Conservation (phyloP, 2,113 vertebrate species). For the mouse (Mus musculus) region DNA sequence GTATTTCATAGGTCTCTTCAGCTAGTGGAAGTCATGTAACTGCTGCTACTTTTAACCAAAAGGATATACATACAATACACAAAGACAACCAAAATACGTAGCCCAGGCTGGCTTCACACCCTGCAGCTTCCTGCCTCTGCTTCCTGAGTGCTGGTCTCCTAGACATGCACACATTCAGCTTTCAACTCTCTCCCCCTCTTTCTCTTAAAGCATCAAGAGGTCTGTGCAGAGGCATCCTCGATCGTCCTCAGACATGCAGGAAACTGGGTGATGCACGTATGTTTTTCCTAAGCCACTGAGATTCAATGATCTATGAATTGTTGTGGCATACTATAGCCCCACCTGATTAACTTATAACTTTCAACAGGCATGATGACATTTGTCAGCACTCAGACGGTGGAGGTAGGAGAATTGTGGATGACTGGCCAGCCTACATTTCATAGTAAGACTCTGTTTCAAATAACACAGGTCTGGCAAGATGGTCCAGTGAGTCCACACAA, state of each 20-base stretch:
- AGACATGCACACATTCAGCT: neutral
- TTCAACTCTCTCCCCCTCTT: neutral
- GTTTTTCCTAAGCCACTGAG: neutral
- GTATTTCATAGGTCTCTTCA: neutral
- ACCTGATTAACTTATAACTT: neutral
- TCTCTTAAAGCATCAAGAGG: neutral
- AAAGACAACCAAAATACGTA: neutral
- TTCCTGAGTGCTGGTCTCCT: neutral
- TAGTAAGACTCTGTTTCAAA: neutral
- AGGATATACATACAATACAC: neutral
- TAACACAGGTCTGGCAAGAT: neutral
- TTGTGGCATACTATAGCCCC: neutral
- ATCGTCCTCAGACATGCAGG: neutral
- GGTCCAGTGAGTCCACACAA: too few relatives aligned
- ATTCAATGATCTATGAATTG: neutral
- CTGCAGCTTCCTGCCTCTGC: neutral
- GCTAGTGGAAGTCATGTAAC: neutral
- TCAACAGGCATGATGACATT: neutral
- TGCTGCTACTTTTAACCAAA: neutral
- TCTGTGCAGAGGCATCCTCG: accelerated
- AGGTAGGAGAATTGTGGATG: neutral
- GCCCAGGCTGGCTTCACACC: neutral
- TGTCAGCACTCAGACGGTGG: neutral
- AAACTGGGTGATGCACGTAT: neutral
- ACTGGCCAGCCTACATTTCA: neutral